These are phyloP conservation scores for Chloebia gouldiae DNA, from an alignment of 2,113 vertebrate species.

Conservation along the genomic window DNA sequence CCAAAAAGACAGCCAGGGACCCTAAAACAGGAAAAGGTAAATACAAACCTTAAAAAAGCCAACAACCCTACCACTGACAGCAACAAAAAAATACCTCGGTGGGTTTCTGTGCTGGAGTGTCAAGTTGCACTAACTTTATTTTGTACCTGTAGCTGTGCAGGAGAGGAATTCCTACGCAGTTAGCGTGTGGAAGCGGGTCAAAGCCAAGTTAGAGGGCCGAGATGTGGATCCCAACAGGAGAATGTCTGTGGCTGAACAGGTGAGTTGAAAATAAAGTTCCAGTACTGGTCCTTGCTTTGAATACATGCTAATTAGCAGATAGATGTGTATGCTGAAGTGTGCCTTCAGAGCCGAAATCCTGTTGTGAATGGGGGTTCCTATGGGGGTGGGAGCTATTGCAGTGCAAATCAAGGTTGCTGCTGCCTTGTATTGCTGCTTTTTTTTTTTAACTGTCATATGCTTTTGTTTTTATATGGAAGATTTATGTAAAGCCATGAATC, in stretches of 20 bases:
- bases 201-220: slow-evolving; percentile 97
- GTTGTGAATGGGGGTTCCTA: fast-evolving
- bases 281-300: not conserved
- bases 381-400: not conserved
- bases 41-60: not conserved
- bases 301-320: not conserved
- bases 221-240: slow-evolving; percentile 95
- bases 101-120: not conserved
- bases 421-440: not conserved
- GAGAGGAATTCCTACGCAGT: slow-evolving; percentile 99
- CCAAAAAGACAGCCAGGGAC: slow-evolving; percentile 94
- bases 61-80: not conserved
- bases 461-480: not conserved
- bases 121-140: not conserved
- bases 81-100: not conserved
- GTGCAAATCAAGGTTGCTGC: not conserved
- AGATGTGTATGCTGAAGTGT: not conserved
- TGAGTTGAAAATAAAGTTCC: slow-evolving; percentile 44
- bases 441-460: not conserved
- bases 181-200: slow-evolving; percentile 98
- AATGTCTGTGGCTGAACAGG: slow-evolving; percentile 98
- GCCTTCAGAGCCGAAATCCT: not conserved
- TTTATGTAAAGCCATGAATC: not conserved
- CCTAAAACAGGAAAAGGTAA: slow-evolving; percentile 99
- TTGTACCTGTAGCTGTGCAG: slow-evolving; percentile 85